These are phyloP conservation scores for Trissoscelio sp. DNA, from an alignment of 2,888 invertebrate species.

Conservation along the genomic window DNA sequence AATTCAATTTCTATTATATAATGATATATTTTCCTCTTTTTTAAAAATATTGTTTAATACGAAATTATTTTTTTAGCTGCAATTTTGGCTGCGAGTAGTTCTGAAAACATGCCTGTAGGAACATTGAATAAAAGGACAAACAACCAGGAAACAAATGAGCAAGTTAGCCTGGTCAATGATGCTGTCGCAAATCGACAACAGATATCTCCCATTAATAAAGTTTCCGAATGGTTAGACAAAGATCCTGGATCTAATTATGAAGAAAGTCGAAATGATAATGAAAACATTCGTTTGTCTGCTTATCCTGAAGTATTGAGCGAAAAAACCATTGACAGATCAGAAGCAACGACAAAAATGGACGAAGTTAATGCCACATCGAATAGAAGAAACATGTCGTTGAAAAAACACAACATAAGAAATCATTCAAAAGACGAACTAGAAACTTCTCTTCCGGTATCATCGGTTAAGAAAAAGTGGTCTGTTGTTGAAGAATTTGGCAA, in stretches of 20 bases:
- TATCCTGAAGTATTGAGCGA: no score
- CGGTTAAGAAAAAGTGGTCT: conserved; percentile 72
- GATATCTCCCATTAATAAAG: no score
- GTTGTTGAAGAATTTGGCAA: conserved; percentile 73
- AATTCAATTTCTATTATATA: no score
- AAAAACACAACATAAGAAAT: background rate
- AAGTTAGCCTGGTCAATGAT: background rate
- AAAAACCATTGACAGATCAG: no score
- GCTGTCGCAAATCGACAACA: no score
- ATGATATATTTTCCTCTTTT: no score
- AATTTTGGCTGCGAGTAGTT: conserved; percentile 7
- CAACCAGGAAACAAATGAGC: background rate
- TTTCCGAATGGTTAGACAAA: conserved; percentile 46
- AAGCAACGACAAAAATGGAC: background rate
- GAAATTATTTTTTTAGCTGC: background rate
- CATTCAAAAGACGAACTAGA: conserved; percentile 13
- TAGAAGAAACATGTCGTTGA: no score
- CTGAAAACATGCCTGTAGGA: background rate
- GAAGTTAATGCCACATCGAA: no score
- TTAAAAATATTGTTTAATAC: no score
- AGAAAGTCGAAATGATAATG: background rate
- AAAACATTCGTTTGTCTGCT: no score
- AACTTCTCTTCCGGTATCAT: background rate
- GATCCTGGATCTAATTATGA: no score
- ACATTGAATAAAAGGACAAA: background rate